These are phyloP conservation scores for Acanthosepion esculentum DNA, from an alignment of 2,888 invertebrate genomes.

Conservation along the genomic window DNA sequence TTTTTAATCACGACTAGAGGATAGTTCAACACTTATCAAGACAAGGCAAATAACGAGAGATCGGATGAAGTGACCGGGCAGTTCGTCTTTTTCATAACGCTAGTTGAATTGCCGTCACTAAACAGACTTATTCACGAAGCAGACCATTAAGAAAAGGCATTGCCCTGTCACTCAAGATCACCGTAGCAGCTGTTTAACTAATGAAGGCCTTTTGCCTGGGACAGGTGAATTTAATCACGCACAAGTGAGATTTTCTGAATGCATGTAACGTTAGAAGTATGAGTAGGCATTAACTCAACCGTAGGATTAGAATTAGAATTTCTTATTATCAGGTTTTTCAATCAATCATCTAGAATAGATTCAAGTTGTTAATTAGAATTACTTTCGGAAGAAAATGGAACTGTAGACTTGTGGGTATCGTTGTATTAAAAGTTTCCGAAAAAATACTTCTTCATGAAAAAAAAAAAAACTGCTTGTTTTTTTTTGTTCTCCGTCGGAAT, in stretches of 20 bases:
- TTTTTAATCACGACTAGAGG: not conserved
- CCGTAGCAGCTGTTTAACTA: not conserved
- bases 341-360: not conserved
- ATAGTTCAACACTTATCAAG: not conserved
- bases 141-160: not conserved
- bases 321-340: not conserved
- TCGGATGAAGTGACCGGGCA: not conserved
- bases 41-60: not conserved
- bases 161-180: constrained; percentile 2
- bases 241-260: not conserved
- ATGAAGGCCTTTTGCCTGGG: not conserved
- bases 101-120: not conserved
- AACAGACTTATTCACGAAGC: not conserved
- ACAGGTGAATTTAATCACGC: not conserved
- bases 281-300: not conserved
- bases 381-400: fast-evolving
- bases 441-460: too few relatives aligned
- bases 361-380: not conserved
- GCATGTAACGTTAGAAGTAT: not conserved
- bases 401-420: not conserved
- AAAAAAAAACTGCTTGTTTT: too few relatives aligned
- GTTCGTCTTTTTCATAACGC: not conserved
- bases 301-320: not conserved
- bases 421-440: not conserved
- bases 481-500: too few relatives aligned